Conservation (phyloP, 2,888 invertebrate species). For the Hirtodrosophila histrioides region DNA sequence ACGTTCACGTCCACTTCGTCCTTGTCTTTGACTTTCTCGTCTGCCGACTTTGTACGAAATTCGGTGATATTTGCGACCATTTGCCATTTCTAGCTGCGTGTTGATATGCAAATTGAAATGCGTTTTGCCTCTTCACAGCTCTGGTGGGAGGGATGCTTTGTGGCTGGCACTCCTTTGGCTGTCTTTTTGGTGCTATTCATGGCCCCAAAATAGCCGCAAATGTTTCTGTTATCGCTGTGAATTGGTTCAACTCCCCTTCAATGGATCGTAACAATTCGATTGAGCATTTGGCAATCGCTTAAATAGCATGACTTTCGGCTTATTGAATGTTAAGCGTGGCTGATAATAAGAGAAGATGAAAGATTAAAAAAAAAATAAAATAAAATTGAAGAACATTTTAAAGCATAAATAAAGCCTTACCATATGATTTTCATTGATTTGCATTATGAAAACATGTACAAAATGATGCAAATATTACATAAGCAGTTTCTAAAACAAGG, state of each 20-base stretch:
- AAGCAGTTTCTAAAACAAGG: too few species aligned
- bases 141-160: neutral
- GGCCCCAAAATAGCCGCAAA: constrained; percentile 27
- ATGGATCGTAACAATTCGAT: constrained; percentile 19
- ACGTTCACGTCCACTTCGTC: constrained; percentile 10
- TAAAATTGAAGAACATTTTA: too few species aligned
- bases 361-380: too few species aligned
- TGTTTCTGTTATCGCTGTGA: constrained; percentile 20
- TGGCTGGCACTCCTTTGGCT: neutral
- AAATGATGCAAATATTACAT: too few species aligned
- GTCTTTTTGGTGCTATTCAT: constrained; percentile 2
- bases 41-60: constrained; percentile 11
- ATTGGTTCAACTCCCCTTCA: constrained; percentile 17
- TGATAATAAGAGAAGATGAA: too few species aligned
- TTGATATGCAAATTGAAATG: constrained; percentile 74
- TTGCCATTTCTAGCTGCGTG: constrained; percentile 29
- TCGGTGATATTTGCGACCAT: constrained; percentile 30
- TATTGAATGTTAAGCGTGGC: neutral
- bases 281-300: constrained; percentile 13
- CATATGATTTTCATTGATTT: too few species aligned
- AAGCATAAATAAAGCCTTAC: too few species aligned
- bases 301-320: neutral
- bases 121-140: constrained; percentile 32
- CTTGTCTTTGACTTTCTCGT: constrained; percentile 10
- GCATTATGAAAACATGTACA: too few species aligned